Base-by-base conservation (phyloP, 2,797 vertebrate species). In the Stomatorhinus walkeri region DNA sequence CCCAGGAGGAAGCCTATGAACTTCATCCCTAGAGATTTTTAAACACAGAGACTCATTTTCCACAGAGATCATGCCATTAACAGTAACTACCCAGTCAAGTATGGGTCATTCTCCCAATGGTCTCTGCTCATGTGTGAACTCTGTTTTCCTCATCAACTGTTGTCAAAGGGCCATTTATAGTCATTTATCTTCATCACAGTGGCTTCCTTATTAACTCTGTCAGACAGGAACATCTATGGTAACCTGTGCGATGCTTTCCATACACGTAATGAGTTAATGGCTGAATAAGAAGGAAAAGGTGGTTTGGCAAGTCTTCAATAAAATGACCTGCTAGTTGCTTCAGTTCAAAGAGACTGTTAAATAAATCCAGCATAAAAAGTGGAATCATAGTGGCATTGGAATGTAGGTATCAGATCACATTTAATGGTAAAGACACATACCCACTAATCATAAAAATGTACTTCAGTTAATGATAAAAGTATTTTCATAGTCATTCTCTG, bases 21-120 rank as follows among this genome's bases (percentile, higher is more conserved):
- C 76, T 81, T 43, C 76, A 46, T 81, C 76, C 40, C 76, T 7
- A 81, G 76, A 46, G 76, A 81, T 46, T 81, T 81, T 81, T 81
- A 40, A 81, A 81, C 76, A 81, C 40, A 46, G 28, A 76, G 76
- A 81, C 40, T 81, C 76, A 46, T 81, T 19, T 79, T 79, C 36
- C 72, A 9, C 19, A 81, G 76, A 81, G 68, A 76, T 12, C 16
- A 32, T 76, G 68, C 32, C 68, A 76, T 76, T 76, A 76, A 76
- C 68, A 40, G 28, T 76, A 40, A 32, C 32, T 40, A 76, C 68
- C 14, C 28, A 76, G 76, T 81, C 76, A 81, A 81, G 16, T 46
- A 40, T 81, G 19, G 76, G 40, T 46, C 40, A 81, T 81, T 46
- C 76, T n/a, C 16, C n/a, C 46, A 81, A 81, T 46, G 76, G 76